Evolutionary conservation across 2,113 vertebrate genomes (phyloP), one percentile per base, ranked within the genome.

Genomic region (Nanorana parkeri): DNA sequence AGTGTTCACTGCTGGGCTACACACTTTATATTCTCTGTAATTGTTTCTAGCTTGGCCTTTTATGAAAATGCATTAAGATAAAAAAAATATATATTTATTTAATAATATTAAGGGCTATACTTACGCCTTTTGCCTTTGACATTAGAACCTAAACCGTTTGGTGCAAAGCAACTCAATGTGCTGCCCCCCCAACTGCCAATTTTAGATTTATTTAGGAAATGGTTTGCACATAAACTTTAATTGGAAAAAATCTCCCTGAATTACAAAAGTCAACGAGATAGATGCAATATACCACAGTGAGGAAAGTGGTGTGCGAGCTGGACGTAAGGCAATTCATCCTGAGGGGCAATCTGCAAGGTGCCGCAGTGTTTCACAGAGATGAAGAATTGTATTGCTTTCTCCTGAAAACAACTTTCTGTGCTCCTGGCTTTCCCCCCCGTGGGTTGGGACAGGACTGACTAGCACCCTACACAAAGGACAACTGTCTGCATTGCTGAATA

Each of bases 401-500:
- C 47, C 71, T 75, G 61, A 82, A 75, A 29, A 68, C 74, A 67
- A 97, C 97, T 95, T 91, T 98, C 96, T 69, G 96, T 98, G 77
- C 98, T 94, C 80, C 95, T 95, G 84, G 96, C 96, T 86, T 97
- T 98, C 73, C 96, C 96, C 86, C 96, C 95, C 52, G 95, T 98
- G 17, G 97, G 96, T 90, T 97, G 96, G 87, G 96, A 98, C 84
- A 97, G 73, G 60, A 97, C 95, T 19, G 95, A 97, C 24, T 96
- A 95, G 61, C 96, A 97, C 3, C 96, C 96, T 16, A 97, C 95
- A 85, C 96, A 98, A 32, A 96, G 91, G 47, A 97, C 96, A 69
- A 98, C 96, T 0, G 95, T 95, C 89, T 98, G 96, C 96, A 67
- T 97, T 96, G 89, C 96, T 98, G 91, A 98, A 97, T 68, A 98